A percentile compares a stretch with the other conserved stretches of the same genome.
Evolutionary conservation across 2,797 vertebrate genomes (phyloP).

Genomic region (Cyprinella venusta): DNA sequence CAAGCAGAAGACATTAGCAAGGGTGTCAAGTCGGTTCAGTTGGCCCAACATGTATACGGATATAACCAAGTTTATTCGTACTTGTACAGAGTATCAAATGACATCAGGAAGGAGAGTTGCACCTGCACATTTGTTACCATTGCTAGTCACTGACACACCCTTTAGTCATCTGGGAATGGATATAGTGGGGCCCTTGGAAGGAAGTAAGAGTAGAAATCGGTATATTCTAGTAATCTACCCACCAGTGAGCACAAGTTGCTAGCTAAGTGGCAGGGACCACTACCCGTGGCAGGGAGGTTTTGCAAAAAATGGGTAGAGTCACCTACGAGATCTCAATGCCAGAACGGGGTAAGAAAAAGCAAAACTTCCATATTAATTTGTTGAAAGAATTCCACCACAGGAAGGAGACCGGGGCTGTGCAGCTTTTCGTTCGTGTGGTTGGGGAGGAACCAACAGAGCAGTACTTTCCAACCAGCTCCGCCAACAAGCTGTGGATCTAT

Average conservation of each 20-base stretch:
- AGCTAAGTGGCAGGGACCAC: not conserved
- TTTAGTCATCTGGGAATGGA: too few species aligned
- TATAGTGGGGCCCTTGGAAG: too few species aligned
- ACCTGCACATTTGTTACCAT: too few species aligned
- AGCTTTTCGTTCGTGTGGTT: not conserved
- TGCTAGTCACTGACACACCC: too few species aligned
- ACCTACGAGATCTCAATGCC: slow-evolving; percentile 22
- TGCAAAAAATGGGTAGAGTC: not conserved
- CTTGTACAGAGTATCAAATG: too few species aligned
- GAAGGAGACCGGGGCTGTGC: not conserved
- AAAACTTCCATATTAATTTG: slow-evolving; percentile 38
- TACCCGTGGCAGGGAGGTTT: not conserved
- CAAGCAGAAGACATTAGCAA: too few species aligned
- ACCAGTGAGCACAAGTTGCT: slow-evolving; percentile 26
- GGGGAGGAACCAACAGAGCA: not conserved
- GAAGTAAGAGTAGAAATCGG: too few species aligned
- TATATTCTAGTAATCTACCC: not conserved
- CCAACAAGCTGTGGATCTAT: not conserved
- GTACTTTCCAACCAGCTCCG: not conserved
- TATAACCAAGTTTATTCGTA: too few species aligned
- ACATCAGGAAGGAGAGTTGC: too few species aligned
- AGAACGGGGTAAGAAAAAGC: not conserved
- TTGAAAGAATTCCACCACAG: slow-evolving; percentile 8
- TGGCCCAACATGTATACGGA: too few species aligned
- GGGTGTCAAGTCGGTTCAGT: too few species aligned